Base-by-base conservation (phyloP, 1,140 invertebrate genomes). In the Neelides sp. region DNA sequence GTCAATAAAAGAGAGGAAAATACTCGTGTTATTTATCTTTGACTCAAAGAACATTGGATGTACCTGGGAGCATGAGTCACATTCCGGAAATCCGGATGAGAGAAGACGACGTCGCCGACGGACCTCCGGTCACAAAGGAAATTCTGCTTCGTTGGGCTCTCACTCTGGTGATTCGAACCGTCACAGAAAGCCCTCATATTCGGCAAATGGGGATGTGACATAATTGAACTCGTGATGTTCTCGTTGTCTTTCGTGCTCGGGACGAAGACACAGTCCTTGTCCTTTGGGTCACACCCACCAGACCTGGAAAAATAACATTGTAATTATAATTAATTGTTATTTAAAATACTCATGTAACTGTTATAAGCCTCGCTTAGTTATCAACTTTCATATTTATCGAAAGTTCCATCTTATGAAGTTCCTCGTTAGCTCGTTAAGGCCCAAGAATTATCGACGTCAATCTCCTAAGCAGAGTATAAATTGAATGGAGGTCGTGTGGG, bases 81-180 rank as follows among this genome's bases (percentile, higher is more conserved):
- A 30, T 57, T 57, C 32, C 50, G 60, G 55, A 80, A 80, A 61
- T 82, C 79, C 2, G 59, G 30, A 64, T 80, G 76, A 52, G 68
- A 66, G 15, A 67, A 58, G 49, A 81, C 77, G 20, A 81, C 71
- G 54, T 80, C 77, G 63, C 73, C 69, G 3, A 75, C 70, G 57
- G 76, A 78, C 34, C 69, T 66, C 42, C 73, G 68, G 40, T 73
- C 63, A 60, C 79, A 82, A 22, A 79, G 67, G 19, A 72, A 66
- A 64, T 82, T 82, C 26, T 82, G 79, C 62, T 78, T 78, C 15
- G 76, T 80, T 1, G 78, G 78, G 2, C 76, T 73, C 41, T 72
- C 68, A 20, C 68, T 64, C 61, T 79, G 72, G 63, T 80, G 78
- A 46, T 69, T 74, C 7, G 68, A 65, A 34, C 71, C 66, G 58